Percentiles rank a stretch among this genome's conserved stretches.
Conservation (phyloP, 2,113 vertebrate genomes). For the Actinemys pallida region DNA sequence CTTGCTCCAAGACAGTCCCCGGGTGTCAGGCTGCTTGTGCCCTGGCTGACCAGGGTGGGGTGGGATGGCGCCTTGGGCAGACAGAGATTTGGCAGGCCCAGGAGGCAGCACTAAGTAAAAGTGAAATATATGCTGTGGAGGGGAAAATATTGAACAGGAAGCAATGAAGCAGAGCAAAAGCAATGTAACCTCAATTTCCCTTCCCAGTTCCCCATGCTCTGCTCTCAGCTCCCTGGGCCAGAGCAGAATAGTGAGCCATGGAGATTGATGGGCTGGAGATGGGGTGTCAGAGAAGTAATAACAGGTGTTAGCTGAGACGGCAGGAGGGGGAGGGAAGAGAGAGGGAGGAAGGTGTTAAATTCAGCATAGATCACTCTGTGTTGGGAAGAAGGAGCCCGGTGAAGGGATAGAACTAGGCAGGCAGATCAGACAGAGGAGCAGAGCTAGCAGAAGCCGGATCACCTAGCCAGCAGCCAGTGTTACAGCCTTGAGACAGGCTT, state of each 20-base stretch:
- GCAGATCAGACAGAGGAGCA: neutral
- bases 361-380: neutral
- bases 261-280: neutral
- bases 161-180: neutral
- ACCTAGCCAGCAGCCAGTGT: neutral
- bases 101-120: neutral
- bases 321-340: neutral
- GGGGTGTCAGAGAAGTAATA: neutral
- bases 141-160: neutral
- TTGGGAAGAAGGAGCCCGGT: neutral
- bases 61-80: neutral
- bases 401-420: neutral
- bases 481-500: neutral
- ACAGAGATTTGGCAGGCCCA: accelerated
- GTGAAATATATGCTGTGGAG: neutral
- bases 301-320: neutral
- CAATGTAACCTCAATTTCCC: neutral
- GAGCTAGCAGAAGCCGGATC: neutral
- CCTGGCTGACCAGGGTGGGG: neutral
- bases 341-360: neutral
- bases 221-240: neutral
- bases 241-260: neutral
- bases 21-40: neutral
- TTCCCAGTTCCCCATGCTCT: neutral
- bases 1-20: neutral